Percentiles rank a stretch among this genome's conserved stretches.
Conservation (phyloP, 2,888 invertebrate species). For the Drepanosiphum platanoidis region DNA sequence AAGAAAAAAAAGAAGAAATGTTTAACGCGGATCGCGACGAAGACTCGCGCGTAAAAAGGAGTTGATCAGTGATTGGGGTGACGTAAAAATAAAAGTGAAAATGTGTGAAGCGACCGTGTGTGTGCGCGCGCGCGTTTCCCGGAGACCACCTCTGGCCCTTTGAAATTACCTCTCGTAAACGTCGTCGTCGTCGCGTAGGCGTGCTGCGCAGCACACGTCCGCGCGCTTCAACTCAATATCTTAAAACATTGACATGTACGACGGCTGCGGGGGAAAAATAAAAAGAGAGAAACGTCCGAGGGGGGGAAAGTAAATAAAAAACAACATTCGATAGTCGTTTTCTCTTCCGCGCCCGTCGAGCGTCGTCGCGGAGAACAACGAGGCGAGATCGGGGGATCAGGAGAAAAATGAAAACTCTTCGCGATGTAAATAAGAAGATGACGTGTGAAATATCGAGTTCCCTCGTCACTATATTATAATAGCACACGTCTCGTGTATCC, state of each 20-base stretch:
- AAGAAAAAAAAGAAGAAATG: conserved; percentile 13
- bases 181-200: not conserved
- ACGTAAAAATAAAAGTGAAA: conserved; percentile 6
- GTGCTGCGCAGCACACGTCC: not conserved
- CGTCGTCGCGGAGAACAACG: not conserved
- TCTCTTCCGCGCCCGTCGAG: not conserved
- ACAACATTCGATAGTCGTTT: conserved; percentile 45
- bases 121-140: conserved; percentile 43
- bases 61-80: conserved; percentile 29
- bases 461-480: conserved; percentile 16
- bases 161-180: conserved; percentile 50
- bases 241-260: conserved; percentile 35
- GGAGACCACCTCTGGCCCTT: conserved; percentile 48
- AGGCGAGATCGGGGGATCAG: not conserved
- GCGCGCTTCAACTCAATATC: conserved; percentile 12
- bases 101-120: not conserved
- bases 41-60: not conserved
- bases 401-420: not conserved
- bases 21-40: conserved; percentile 2
- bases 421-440: conserved; percentile 55
- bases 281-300: conserved; percentile 10
- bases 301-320: conserved; percentile 28
- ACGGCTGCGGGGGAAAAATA: not conserved
- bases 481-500: conserved; percentile 3
- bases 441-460: conserved; percentile 34